Conservation (phyloP, 2,888 invertebrate species). For the Dilophus febrilis region DNA sequence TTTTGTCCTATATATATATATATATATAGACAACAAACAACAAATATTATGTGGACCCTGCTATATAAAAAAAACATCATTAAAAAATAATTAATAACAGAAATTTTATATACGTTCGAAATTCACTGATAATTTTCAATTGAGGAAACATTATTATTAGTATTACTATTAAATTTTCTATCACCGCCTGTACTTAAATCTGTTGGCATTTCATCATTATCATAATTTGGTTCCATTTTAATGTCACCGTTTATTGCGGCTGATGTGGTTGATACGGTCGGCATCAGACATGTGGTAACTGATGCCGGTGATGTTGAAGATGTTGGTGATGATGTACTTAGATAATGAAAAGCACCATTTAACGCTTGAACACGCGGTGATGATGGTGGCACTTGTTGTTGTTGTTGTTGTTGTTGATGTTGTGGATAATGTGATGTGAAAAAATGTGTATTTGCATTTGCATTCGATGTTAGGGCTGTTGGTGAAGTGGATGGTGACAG, state of each 20-base stretch:
- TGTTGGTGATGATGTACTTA: constrained; percentile 21
- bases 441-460: constrained; percentile 3
- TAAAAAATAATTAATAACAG: no score
- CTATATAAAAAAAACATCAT: no score
- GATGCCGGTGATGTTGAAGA: constrained; percentile 19
- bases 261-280: constrained; percentile 23
- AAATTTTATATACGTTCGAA: no score
- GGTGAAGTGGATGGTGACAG: constrained; percentile 7
- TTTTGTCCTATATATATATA: no score
- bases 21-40: no score
- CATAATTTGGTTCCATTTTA: constrained; percentile 10
- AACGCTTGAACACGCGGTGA: constrained; percentile 24
- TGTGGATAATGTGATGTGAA: constrained; percentile 16
- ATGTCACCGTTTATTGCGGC: not conserved
- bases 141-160: no score
- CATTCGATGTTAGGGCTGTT: no score
- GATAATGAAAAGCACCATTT: constrained; percentile 28
- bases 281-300: constrained; percentile 14
- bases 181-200: constrained; percentile 39
- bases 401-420: constrained; percentile 24
- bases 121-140: no score
- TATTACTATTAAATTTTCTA: constrained; percentile 5
- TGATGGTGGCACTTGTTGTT: constrained; percentile 11
- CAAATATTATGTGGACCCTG: no score
- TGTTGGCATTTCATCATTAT: constrained; percentile 47